Evolutionary conservation across 2,888 invertebrate genomes (phyloP), one percentile per base, ranked within the genome.

Genomic region (Incurvaria masculella): DNA sequence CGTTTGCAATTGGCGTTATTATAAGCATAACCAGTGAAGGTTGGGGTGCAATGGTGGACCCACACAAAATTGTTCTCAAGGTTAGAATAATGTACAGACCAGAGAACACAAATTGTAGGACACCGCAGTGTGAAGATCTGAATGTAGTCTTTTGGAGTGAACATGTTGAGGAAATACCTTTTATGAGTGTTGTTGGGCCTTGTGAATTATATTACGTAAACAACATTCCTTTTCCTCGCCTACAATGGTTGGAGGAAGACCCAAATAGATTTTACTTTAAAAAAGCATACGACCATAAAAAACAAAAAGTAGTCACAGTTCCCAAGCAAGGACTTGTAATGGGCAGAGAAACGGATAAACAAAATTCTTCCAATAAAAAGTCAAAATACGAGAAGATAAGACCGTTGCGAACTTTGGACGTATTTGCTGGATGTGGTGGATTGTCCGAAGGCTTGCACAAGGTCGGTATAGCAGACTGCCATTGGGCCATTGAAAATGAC

Each of bases 381-480:
- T 10, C 4, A 4, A 27, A 14, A 17, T 4, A 57, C 2, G 42
- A 46, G 40, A 44, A 58, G 17, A 27, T 65, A 14, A 50, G 51
- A 23, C 58, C 58, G 45, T 55, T 81, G 10, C 61, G 62, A 42
- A 61, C 64, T 14, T 56, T 81, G 46, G 81, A 81, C 61, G 67
- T 81, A 11, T 81, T 81, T 61, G 72, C 80, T 51, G 81, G 81
- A 1, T 80, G 79, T 64, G 81, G 81, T 53, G 81, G 79, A 44
- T 56, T 80, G n/a, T 73, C 79, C 2, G 69, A 74, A 50, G 64
- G 65, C 4, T 51, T 65, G 17, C 56, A 56, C 33, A 55, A 60
- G 43, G 66, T 78, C 16, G 74, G 72, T 1, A 58, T 73, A 4
- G 64, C 68, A 1, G 68, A 74, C 40, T 64, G 68, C 2, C 53